Evolutionary conservation across 2,797 vertebrate genomes (phyloP).

Genomic region (Coranthus polyacanthus): DNA sequence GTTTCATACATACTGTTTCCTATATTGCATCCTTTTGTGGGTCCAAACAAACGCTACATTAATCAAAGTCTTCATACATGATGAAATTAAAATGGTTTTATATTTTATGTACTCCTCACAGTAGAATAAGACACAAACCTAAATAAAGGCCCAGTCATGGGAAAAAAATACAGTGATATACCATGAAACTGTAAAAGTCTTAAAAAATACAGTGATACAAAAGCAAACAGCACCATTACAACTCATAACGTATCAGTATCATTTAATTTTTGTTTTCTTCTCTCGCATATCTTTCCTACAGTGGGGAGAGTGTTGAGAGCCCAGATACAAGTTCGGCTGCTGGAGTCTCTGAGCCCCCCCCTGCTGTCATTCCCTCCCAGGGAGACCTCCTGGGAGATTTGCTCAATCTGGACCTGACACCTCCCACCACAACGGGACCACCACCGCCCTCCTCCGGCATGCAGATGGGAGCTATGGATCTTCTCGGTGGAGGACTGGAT

Average conservation of each 20-base stretch:
- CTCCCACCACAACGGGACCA: constrained; percentile 86
- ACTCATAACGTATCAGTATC: too few relatives aligned
- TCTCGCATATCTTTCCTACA: constrained; percentile 54
- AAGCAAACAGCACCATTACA: too few relatives aligned
- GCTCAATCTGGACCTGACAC: constrained; percentile 94
- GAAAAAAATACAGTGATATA: too few relatives aligned
- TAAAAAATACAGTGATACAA: not conserved
- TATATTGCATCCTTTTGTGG: too few relatives aligned
- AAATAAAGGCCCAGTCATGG: too few relatives aligned
- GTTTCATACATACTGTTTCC: too few relatives aligned
- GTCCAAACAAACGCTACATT: too few relatives aligned
- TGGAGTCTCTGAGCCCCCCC: constrained; percentile 83
- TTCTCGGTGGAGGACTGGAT: constrained; percentile 94
- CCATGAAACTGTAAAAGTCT: too few relatives aligned
- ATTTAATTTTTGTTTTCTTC: not conserved
- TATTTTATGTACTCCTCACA: too few relatives aligned
- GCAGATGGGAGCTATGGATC: constrained; percentile 94
- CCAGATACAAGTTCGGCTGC: constrained; percentile 84
- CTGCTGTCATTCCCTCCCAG: constrained; percentile 93
- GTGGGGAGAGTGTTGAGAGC: constrained; percentile 91
- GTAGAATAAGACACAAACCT: too few relatives aligned
- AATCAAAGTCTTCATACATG: too few relatives aligned
- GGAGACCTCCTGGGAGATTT: constrained; percentile 95
- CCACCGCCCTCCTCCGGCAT: constrained; percentile 84
- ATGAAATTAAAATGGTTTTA: too few relatives aligned